phyloP scores from a whole-genome alignment of 1,140 invertebrate genomes.

The Lanistes nyassanus region DNA sequence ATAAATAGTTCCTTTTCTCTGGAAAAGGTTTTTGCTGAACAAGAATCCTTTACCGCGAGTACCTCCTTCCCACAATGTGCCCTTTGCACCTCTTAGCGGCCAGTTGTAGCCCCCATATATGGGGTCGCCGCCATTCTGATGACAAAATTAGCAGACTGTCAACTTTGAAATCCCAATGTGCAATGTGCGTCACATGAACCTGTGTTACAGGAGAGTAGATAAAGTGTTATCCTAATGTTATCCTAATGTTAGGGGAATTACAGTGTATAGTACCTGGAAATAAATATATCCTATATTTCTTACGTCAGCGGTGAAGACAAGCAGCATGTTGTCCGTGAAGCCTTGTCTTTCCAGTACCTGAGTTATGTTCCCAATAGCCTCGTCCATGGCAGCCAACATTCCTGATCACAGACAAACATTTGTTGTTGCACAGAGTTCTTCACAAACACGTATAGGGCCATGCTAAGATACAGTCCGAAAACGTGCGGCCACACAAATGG shows the following conservation, averaged over 20 bases:
- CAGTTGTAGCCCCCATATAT: background rate
- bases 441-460: background rate
- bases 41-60: background rate
- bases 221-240: too few relatives aligned
- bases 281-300: too few relatives aligned
- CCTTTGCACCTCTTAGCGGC: background rate
- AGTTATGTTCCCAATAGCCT: slow-evolving; percentile 12
- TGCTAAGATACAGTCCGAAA: too few relatives aligned
- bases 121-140: background rate
- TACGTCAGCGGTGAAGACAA: slow-evolving; percentile 5
- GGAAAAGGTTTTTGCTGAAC: background rate
- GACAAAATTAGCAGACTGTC: too few relatives aligned
- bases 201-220: too few relatives aligned
- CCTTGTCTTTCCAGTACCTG: background rate
- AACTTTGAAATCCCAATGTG: too few relatives aligned
- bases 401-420: background rate
- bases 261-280: too few relatives aligned
- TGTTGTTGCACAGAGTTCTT: background rate
- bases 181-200: too few relatives aligned
- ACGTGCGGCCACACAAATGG: too few relatives aligned
- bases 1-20: background rate
- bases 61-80: background rate
- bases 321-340: slow-evolving; percentile 13
- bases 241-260: too few relatives aligned
- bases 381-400: slow-evolving; percentile 9